A percentile compares a stretch with the other conserved stretches of the same genome.
Evolutionary conservation across 2,888 invertebrate species (phyloP).

Genomic region (Ecliptopera silaceata): DNA sequence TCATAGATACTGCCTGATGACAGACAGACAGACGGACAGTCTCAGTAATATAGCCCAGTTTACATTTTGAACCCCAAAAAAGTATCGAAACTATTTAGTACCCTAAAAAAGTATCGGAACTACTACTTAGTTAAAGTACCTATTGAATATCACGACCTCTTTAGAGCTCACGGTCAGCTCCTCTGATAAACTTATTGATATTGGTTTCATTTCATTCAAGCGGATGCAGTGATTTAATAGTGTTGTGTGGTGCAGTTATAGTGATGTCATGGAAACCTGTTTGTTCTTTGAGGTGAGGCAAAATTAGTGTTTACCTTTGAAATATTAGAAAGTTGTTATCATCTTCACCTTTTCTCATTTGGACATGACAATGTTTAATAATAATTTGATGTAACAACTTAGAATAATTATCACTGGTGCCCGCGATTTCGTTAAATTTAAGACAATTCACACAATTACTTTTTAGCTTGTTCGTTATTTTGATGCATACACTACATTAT

Average conservation of each 20-base stretch:
- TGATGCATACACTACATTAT: too few species aligned
- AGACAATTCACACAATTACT: too few species aligned
- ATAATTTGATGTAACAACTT: not conserved
- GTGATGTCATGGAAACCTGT: constrained; percentile 50
- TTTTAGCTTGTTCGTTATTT: too few species aligned
- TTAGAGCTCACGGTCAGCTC: constrained; percentile 44
- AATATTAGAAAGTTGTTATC: constrained; percentile 27
- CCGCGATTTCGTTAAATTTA: too few species aligned
- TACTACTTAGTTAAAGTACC: not conserved
- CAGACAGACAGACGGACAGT: too few species aligned
- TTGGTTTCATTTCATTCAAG: constrained; percentile 27
- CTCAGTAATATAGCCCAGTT: too few species aligned
- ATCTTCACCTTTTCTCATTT: constrained; percentile 18
- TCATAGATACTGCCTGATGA: too few species aligned
- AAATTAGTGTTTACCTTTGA: constrained; percentile 24
- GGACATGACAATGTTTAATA: constrained; percentile 1
- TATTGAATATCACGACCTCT: constrained; percentile 19
- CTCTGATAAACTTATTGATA: constrained; percentile 61
- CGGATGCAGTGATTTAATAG: constrained; percentile 20
- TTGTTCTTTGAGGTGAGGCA: constrained; percentile 52
- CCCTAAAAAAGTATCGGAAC: too few species aligned
- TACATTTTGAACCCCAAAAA: too few species aligned
- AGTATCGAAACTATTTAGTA: too few species aligned
- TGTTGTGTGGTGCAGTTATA: constrained; percentile 23
- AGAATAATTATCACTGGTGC: too few species aligned